Evolutionary conservation across 2,113 vertebrate species (phyloP).

Genomic region (Ciconia maguari): DNA sequence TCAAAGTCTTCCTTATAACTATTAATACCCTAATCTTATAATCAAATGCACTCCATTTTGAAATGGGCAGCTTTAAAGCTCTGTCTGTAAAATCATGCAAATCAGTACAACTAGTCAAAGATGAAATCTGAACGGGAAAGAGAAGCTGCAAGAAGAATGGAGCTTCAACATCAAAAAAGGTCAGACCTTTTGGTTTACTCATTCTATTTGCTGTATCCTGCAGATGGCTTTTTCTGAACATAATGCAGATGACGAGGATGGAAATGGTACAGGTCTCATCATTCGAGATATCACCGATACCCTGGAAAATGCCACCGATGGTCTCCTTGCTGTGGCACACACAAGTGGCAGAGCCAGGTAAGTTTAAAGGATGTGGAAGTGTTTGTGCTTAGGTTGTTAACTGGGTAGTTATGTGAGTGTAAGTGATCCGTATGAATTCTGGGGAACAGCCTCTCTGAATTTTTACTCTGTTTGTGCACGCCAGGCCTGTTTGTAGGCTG

Average conservation of each 20-base stretch:
- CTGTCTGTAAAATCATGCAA: background rate
- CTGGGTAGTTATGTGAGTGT: background rate
- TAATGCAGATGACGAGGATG: background rate
- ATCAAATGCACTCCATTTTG: background rate
- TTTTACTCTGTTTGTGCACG: background rate
- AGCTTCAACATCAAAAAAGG: background rate
- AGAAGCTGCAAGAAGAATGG: background rate
- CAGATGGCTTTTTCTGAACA: conserved; percentile 63
- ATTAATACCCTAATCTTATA: background rate
- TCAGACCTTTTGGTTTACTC: background rate
- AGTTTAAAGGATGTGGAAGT: background rate
- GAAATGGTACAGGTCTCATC: conserved; percentile 36
- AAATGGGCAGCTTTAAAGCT: background rate
- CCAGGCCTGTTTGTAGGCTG: background rate
- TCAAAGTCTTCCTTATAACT: background rate
- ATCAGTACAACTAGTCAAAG: background rate
- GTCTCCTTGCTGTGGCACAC: conserved; percentile 45
- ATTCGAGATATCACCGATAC: conserved; percentile 45
- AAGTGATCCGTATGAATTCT: background rate
- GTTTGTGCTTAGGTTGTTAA: background rate
- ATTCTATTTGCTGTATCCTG: background rate
- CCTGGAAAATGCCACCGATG: background rate
- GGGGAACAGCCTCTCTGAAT: background rate
- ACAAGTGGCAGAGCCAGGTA: conserved; percentile 30
- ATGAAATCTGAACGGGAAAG: background rate